Conservation (phyloP, 2,113 vertebrate species). For the Hippocampus comes region DNA sequence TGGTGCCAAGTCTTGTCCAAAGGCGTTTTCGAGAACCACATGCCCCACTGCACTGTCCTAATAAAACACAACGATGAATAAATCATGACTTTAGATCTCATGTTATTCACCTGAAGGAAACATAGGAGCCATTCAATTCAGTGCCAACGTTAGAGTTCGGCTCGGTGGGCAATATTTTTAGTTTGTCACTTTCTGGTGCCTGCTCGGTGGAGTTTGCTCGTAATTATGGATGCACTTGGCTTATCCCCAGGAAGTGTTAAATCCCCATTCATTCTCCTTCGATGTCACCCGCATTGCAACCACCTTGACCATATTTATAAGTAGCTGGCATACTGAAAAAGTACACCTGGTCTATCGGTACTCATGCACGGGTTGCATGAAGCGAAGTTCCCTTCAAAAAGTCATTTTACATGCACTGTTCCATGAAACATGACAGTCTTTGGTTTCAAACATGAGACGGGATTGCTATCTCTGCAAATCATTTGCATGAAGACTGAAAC, state of each 20-base stretch:
- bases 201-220: neutral
- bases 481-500: constrained; percentile 1
- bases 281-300: neutral
- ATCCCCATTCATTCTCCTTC: neutral
- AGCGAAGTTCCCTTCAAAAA: neutral
- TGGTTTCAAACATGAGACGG: neutral
- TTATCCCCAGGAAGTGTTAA: neutral
- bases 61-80: neutral
- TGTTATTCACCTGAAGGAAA: neutral
- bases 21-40: neutral
- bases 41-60: neutral
- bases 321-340: no score
- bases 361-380: neutral
- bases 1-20: neutral
- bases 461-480: constrained; percentile 1
- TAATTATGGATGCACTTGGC: neutral
- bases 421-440: neutral
- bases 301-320: neutral
- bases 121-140: neutral
- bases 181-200: neutral
- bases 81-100: neutral
- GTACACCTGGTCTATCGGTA: no score
- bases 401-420: neutral
- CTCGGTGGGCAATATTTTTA: neutral
- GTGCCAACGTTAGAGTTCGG: neutral